Evolutionary conservation across 2,888 invertebrate genomes (phyloP), one percentile per base, ranked within the genome.

Genomic region (Spatulosminthurus flaviceps): DNA sequence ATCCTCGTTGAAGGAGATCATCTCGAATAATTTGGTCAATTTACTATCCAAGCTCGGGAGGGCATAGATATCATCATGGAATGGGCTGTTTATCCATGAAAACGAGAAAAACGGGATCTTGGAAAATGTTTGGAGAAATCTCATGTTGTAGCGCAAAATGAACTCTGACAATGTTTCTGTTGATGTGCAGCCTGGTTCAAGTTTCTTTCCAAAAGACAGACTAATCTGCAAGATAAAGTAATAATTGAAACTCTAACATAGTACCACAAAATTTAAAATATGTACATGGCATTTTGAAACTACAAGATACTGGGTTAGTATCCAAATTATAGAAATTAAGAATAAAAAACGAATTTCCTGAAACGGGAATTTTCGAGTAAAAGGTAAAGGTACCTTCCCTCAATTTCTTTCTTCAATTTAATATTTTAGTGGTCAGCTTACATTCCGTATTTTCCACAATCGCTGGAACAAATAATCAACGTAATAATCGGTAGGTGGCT

Each of bases 401-500:
- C n/a, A n/a, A n/a, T n/a, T n/a, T n/a, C n/a, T n/a, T 51, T 51
- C 19, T 16, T 16, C n/a, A 51, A 19, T 9, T 9, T 51, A n/a
- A 51, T 13, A 9, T 41, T 9, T 13, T 41, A 19, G 51, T 51
- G 16, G 16, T 11, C 5, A 13, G 1, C n/a, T 51, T 51, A 34
- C 34, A 34, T 16, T 51, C 51, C 51, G 5, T 2, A 51, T 51
- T 1, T 51, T 16, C 2, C n/a, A 2, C 16, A 83, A 81, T 0
- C 92, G 90, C 19, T 92, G 93, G 13, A 92, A 85, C 79, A 93
- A 92, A 0, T 94, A 92, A 77, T 93, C 89, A 82, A 93, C 89
- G 83, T 95, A 95, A 86, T 94, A 94, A 86, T 95, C 94, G 0
- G 93, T 93, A 0, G 96, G 96, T 0, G 91, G 90, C 16, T 90